These are phyloP conservation scores for Neoarius graeffei DNA, from an alignment of 2,113 vertebrate species.

Conservation along the genomic window DNA sequence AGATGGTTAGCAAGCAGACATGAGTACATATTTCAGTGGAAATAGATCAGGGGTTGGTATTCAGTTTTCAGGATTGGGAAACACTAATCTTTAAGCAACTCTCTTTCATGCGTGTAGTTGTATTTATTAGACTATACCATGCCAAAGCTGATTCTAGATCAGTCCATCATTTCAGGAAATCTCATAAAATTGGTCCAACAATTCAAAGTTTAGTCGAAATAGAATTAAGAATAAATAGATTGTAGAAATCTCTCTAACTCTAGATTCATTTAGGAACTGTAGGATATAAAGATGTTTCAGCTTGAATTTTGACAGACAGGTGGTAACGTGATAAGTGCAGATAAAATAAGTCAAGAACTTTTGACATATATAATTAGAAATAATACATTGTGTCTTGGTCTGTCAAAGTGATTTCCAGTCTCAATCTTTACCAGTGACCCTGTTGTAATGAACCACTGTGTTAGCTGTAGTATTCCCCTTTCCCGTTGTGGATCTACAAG, in stretches of 20 bases:
- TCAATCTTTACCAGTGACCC: conserved; percentile 36
- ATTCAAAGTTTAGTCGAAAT: not conserved
- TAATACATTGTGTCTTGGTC: conserved; percentile 46
- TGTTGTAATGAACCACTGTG: conserved; percentile 48
- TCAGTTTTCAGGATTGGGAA: not conserved
- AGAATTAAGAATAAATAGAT: conserved; percentile 9
- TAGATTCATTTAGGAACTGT: not conserved
- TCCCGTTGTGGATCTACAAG: conserved; percentile 7
- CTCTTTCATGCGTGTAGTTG: not conserved
- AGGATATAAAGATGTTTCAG: not conserved
- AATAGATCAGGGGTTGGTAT: not conserved
- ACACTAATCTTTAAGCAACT: conserved; percentile 8
- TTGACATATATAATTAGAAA: conserved; percentile 37
- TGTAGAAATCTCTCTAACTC: conserved; percentile 18
- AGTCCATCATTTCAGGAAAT: not conserved
- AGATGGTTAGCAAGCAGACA: not conserved
- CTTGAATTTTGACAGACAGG: not conserved
- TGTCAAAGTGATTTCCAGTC: conserved; percentile 40
- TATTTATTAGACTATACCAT: conserved; percentile 18
- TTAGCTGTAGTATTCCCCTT: conserved; percentile 43
- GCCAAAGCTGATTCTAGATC: not conserved
- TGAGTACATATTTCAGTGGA: not conserved
- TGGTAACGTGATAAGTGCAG: not conserved
- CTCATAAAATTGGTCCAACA: not conserved
- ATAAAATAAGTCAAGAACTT: conserved; percentile 19